phyloP scores from a whole-genome alignment of 2,888 invertebrate genomes.

The Chrysolina haemoptera region DNA sequence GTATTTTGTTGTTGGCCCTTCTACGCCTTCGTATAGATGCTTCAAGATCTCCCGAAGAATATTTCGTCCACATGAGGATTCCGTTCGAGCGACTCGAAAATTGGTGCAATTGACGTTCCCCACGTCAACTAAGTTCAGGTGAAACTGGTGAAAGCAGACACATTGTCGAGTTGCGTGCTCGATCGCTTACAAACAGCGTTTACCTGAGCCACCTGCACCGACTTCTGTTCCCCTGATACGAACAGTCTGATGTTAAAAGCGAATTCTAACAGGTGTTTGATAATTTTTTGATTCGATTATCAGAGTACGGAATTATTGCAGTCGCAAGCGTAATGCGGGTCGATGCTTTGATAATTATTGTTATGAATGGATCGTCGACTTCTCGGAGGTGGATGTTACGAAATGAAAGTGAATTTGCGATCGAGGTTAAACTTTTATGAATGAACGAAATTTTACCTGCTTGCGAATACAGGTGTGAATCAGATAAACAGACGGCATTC shows the following conservation, averaged over 20 bases:
- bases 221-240: constrained; percentile 60
- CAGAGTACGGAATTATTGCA: not conserved
- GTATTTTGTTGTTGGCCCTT: too few species aligned
- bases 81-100: too few species aligned
- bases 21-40: too few species aligned
- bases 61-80: too few species aligned
- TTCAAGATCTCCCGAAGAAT: too few species aligned
- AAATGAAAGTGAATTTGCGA: constrained; percentile 47
- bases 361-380: constrained; percentile 27
- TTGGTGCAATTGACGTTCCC: constrained; percentile 49
- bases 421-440: constrained; percentile 43
- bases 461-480: constrained; percentile 13
- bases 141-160: constrained; percentile 52
- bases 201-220: constrained; percentile 43
- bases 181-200: constrained; percentile 40
- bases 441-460: constrained; percentile 33
- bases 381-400: constrained; percentile 30
- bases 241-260: constrained; percentile 66
- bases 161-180: constrained; percentile 39
- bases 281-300: constrained; percentile 54
- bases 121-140: constrained; percentile 26
- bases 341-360: constrained; percentile 10
- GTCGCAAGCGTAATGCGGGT: constrained; percentile 2
- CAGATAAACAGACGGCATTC: not conserved
- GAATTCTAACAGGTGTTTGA: constrained; percentile 68